phyloP scores from a whole-genome alignment of 1,140 invertebrate genomes.

The Eciton burchellii region DNA sequence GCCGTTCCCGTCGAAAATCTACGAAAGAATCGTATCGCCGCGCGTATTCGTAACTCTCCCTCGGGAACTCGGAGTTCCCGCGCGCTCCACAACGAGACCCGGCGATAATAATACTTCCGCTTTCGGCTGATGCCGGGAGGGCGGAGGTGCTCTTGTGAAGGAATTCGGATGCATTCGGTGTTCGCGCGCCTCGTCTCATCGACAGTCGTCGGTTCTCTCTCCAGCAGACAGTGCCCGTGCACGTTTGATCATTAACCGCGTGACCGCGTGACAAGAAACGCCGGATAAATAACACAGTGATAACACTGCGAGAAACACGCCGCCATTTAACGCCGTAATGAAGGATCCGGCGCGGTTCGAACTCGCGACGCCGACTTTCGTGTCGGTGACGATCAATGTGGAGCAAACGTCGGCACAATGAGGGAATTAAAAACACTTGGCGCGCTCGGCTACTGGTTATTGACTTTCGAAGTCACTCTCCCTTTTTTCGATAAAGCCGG shows the following conservation, averaged over 20 bases:
- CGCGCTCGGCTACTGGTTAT: constrained; percentile 67
- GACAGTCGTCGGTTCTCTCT: no score
- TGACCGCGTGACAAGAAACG: no score
- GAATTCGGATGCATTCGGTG: background rate
- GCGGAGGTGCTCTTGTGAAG: background rate
- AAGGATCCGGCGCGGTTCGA: background rate
- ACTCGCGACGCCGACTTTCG: constrained; percentile 7
- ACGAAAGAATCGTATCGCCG: constrained; percentile 31
- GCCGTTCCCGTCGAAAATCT: constrained; percentile 18
- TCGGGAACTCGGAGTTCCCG: constrained; percentile 12
- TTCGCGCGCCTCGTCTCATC: background rate
- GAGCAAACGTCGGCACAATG: constrained; percentile 52
- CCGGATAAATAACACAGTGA: background rate
- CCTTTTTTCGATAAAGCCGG: constrained; percentile 69
- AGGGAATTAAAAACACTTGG: constrained; percentile 65
- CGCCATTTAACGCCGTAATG: background rate
- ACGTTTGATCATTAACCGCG: no score
- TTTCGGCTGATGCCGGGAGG: background rate
- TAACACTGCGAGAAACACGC: background rate
- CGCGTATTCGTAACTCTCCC: constrained; percentile 9
- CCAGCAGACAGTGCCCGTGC: no score
- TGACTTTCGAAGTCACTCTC: constrained; percentile 75
- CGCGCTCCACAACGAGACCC: constrained; percentile 22
- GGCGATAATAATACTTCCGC: constrained; percentile 20
- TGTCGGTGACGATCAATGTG: constrained; percentile 36